phyloP scores from a whole-genome alignment of 2,113 vertebrate species.

The Thunnus maccoyii region DNA sequence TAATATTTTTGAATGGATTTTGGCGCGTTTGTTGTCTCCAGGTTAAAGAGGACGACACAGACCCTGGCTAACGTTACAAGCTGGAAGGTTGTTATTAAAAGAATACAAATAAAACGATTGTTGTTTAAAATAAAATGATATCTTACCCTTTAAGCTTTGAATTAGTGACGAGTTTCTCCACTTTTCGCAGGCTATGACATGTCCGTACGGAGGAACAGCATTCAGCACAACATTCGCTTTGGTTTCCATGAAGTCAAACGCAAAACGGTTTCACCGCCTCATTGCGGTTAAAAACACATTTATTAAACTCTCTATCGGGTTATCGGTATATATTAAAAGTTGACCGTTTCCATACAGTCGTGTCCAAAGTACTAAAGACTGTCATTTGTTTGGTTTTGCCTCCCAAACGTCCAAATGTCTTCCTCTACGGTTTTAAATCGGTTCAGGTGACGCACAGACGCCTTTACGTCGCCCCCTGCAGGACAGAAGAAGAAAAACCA shows the following conservation, averaged over 20 bases:
- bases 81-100: neutral
- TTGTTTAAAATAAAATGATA: neutral
- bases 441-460: accelerated
- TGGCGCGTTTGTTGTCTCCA: too few species aligned
- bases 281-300: accelerated
- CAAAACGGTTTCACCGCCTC: neutral
- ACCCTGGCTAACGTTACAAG: neutral
- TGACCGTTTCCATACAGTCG: neutral
- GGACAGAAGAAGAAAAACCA: neutral
- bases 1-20: too few species aligned
- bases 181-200: conserved; percentile 87
- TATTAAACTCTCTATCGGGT: neutral
- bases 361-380: neutral
- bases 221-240: conserved; percentile 54
- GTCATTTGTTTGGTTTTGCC: neutral
- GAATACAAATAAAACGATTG: neutral
- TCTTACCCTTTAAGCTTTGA: conserved; percentile 87
- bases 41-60: neutral
- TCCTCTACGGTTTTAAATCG: neutral
- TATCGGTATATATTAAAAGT: neutral
- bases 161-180: conserved; percentile 90
- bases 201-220: conserved; percentile 86
- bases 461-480: neutral
- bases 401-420: neutral
- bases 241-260: conserved; percentile 52